Evolutionary conservation across 2,888 invertebrate species (phyloP).

Genomic region (Cryptosula pallasiana): DNA sequence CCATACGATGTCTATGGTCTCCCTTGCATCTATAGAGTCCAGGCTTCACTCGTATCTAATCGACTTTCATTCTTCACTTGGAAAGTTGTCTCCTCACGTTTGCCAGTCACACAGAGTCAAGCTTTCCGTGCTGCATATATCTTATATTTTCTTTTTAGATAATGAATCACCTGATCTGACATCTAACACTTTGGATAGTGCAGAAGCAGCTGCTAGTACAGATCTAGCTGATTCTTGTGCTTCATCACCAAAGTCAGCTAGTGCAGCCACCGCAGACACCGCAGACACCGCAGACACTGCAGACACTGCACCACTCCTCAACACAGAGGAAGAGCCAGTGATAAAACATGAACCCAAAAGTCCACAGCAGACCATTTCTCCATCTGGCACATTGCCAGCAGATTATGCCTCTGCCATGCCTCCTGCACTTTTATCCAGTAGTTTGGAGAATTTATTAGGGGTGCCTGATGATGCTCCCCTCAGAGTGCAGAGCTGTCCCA

Average conservation of each 20-base stretch:
- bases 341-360: conserved; percentile 11
- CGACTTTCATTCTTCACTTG: no score
- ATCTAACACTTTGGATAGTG: background rate
- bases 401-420: background rate
- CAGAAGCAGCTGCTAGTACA: background rate
- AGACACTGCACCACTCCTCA: background rate
- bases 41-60: no score
- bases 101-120: no score
- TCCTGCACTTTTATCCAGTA: background rate
- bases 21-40: no score
- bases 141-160: no score
- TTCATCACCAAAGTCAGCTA: background rate
- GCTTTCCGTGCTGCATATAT: no score
- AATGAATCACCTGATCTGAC: background rate
- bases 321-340: no score
- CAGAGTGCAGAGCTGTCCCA: background rate
- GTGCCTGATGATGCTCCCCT: conserved; percentile 12
- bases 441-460: background rate
- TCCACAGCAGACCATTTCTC: background rate
- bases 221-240: background rate
- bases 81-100: no score
- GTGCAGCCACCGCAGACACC: no score
- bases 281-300: background rate
- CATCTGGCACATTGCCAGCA: background rate
- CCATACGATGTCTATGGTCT: no score